These are phyloP conservation scores for Electrophaes corylata DNA, from an alignment of 2,888 invertebrate species.

Conservation along the genomic window DNA sequence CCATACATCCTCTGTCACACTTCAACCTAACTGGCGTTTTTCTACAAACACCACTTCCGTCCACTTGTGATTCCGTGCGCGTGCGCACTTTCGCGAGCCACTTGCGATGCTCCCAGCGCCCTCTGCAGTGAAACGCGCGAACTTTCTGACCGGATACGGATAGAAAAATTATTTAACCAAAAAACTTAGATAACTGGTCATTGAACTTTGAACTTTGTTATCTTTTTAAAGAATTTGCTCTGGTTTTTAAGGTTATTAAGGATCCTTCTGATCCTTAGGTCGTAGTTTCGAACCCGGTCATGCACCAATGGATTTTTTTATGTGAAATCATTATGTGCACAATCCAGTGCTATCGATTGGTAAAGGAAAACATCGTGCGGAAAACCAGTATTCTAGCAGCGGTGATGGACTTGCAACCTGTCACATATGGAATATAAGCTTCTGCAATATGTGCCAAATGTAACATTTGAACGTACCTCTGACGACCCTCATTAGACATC, in stretches of 20 bases:
- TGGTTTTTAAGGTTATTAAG: background rate
- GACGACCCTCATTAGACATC: too few relatives aligned
- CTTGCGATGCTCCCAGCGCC: conserved; percentile 63
- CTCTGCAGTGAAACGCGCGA: conserved; percentile 67
- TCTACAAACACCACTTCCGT: conserved; percentile 45
- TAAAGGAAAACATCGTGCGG: too few relatives aligned
- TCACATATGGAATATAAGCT: too few relatives aligned
- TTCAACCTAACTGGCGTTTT: conserved; percentile 23
- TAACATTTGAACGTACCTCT: too few relatives aligned
- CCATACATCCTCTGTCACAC: conserved; percentile 22
- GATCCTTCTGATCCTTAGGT: too few relatives aligned
- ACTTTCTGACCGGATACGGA: conserved; percentile 78
- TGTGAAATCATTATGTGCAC: too few relatives aligned
- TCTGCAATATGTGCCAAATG: too few relatives aligned
- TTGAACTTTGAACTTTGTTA: conserved; percentile 19
- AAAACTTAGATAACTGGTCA: conserved; percentile 22
- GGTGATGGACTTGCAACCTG: too few relatives aligned
- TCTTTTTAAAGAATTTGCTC: background rate
- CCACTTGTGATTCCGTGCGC: conserved; percentile 57
- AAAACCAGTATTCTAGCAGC: too few relatives aligned
- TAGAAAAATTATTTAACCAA: conserved; percentile 32
- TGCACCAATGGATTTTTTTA: too few relatives aligned
- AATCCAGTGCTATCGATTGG: too few relatives aligned
- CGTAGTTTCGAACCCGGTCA: too few relatives aligned
- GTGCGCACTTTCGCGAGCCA: conserved; percentile 63